Evolutionary conservation across 2,888 invertebrate species (phyloP).

Genomic region (Criorhina ranunculi): DNA sequence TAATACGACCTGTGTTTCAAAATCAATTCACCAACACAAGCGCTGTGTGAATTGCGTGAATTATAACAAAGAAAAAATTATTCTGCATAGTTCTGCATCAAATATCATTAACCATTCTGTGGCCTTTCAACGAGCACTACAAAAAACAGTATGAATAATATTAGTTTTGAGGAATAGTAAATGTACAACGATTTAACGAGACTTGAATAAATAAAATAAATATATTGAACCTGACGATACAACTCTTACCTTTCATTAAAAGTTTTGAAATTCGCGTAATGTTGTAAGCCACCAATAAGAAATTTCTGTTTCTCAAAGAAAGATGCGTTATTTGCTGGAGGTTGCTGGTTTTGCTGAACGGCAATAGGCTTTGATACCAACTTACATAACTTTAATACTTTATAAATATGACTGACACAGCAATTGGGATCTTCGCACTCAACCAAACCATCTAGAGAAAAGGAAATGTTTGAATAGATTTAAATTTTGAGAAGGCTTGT

Average conservation of each 20-base stretch:
- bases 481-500: slow-evolving; percentile 8
- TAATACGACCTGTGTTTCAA: too few relatives aligned
- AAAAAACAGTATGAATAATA: slow-evolving; percentile 43
- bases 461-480: slow-evolving; percentile 3
- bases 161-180: too few relatives aligned
- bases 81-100: too few relatives aligned
- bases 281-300: slow-evolving; percentile 98
- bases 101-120: too few relatives aligned
- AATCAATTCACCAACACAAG: too few relatives aligned
- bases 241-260: slow-evolving; percentile 97
- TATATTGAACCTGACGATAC: slow-evolving; percentile 77
- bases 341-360: slow-evolving; percentile 96
- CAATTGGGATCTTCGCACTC: slow-evolving; percentile 99
- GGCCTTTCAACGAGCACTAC: too few relatives aligned
- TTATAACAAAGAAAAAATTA: too few relatives aligned
- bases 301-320: slow-evolving; percentile 99
- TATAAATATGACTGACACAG: slow-evolving; percentile 93
- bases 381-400: slow-evolving; percentile 95
- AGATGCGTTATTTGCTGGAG: slow-evolving; percentile 97
- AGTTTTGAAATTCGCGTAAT: slow-evolving; percentile 97
- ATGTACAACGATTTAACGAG: too few relatives aligned
- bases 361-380: slow-evolving; percentile 98
- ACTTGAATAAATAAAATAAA: slow-evolving; percentile 45
- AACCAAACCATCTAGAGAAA: slow-evolving; percentile 92
- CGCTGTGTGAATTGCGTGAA: too few relatives aligned